Evolutionary conservation across 2,797 vertebrate species (phyloP).

Genomic region (Syngnathus acus): DNA sequence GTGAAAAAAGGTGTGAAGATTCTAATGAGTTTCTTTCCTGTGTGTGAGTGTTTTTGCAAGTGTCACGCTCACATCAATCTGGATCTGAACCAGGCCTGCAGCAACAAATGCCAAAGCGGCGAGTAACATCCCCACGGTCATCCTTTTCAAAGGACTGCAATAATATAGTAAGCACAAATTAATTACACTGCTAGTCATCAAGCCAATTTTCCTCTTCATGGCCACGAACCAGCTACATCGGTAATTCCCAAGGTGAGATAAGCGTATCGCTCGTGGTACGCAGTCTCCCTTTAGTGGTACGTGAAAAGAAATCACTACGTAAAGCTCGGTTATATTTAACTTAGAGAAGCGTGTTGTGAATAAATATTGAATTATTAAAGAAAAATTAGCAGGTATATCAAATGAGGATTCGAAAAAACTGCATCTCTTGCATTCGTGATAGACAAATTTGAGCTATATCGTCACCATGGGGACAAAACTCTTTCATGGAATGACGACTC

Average conservation of each 20-base stretch:
- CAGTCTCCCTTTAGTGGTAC: background rate
- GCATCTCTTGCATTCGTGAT: background rate
- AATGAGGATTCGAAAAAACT: no score
- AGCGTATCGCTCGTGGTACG: background rate
- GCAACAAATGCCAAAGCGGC: constrained; percentile 84
- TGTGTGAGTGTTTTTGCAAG: background rate
- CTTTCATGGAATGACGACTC: background rate
- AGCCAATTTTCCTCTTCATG: background rate
- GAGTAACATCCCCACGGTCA: constrained; percentile 91
- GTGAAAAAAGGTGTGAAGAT: background rate
- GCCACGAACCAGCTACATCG: background rate
- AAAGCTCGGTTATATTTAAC: no score
- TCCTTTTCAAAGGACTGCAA: constrained; percentile 81
- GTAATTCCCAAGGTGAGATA: background rate
- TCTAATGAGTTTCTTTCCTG: background rate
- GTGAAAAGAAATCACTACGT: background rate
- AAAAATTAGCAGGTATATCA: no score
- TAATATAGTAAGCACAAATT: background rate
- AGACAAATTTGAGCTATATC: background rate
- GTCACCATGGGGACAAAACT: background rate
- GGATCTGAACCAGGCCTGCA: constrained; percentile 83
- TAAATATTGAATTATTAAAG: no score
- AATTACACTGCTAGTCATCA: background rate
- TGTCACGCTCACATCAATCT: constrained; percentile 83
- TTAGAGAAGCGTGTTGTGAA: no score